Percentiles rank a stretch among this genome's conserved stretches.
Evolutionary conservation across 1,140 invertebrate species (phyloP).

Genomic region (Bombus terrestris): DNA sequence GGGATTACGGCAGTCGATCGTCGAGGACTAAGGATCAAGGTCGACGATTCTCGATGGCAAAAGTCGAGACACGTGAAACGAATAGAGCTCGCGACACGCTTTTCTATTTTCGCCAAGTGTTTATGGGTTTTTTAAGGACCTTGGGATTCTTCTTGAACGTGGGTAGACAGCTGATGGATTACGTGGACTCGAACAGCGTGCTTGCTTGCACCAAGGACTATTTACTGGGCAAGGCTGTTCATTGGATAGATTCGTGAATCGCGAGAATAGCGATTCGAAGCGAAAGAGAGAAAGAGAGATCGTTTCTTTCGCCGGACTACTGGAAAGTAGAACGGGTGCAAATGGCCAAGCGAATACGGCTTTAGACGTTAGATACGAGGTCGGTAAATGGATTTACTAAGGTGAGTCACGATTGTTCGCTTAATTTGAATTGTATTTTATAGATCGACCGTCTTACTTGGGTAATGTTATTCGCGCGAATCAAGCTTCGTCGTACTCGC

Average conservation of each 20-base stretch:
- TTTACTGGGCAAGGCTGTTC: conserved; percentile 37
- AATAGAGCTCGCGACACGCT: neutral
- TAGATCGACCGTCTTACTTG: neutral
- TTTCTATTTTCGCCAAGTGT: neutral
- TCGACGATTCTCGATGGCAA: conserved; percentile 10
- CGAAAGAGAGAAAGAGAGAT: neutral
- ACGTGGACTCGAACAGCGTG: conserved; percentile 44
- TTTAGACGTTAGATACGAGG: neutral
- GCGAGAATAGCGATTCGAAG: neutral
- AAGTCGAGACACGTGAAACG: conserved; percentile 13
- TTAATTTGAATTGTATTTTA: neutral
- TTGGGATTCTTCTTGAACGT: conserved; percentile 39
- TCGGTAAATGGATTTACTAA: neutral
- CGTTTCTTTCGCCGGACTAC: neutral
- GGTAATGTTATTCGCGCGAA: neutral
- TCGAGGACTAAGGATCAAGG: conserved; percentile 7
- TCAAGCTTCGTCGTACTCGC: neutral
- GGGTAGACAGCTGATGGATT: conserved; percentile 39
- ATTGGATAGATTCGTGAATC: conserved; percentile 49
- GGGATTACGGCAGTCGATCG: conserved; percentile 19
- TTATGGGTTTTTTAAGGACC: conserved; percentile 14
- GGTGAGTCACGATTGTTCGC: neutral
- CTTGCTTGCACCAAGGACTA: conserved; percentile 62
- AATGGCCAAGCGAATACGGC: neutral
- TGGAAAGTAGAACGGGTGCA: neutral